phyloP scores from a whole-genome alignment of 1,140 invertebrate species.

The Drosophila prosaltans region DNA sequence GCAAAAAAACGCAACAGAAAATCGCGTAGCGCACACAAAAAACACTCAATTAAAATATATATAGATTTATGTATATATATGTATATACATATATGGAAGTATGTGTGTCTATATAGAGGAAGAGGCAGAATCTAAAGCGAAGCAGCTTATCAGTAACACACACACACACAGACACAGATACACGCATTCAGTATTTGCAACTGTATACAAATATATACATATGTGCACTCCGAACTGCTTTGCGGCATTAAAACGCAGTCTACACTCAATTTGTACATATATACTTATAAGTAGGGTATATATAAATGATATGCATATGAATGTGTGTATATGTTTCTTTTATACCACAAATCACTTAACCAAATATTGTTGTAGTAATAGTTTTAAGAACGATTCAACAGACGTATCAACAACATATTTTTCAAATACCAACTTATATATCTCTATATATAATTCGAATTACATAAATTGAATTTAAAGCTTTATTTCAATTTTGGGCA shows the following conservation, averaged over 20 bases:
- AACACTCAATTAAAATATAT: slow-evolving; percentile 36
- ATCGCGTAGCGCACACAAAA: slow-evolving; percentile 37
- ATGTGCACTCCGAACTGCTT: slow-evolving; percentile 14
- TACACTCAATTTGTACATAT: slow-evolving; percentile 4
- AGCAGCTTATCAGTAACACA: slow-evolving; percentile 38
- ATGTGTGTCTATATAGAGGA: slow-evolving; percentile 10
- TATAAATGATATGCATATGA: not conserved
- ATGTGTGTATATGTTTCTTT: too few relatives aligned
- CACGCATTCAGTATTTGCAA: not conserved
- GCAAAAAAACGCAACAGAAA: slow-evolving; percentile 56
- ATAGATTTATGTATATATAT: not conserved
- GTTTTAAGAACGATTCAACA: too few relatives aligned
- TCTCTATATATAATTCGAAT: too few relatives aligned
- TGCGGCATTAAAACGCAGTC: slow-evolving; percentile 18
- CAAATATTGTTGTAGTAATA: too few relatives aligned
- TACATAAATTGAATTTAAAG: too few relatives aligned
- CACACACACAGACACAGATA: not conserved
- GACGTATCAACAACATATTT: too few relatives aligned
- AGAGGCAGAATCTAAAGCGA: slow-evolving; percentile 27
- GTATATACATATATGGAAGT: not conserved
- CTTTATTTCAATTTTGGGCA: too few relatives aligned
- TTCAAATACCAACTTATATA: too few relatives aligned
- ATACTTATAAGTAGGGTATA: not conserved
- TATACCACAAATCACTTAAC: too few relatives aligned
- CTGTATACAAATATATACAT: not conserved